Evolutionary conservation across 2,113 vertebrate genomes (phyloP), one percentile per base, ranked within the genome.

Genomic region (Notechis scutatus): DNA sequence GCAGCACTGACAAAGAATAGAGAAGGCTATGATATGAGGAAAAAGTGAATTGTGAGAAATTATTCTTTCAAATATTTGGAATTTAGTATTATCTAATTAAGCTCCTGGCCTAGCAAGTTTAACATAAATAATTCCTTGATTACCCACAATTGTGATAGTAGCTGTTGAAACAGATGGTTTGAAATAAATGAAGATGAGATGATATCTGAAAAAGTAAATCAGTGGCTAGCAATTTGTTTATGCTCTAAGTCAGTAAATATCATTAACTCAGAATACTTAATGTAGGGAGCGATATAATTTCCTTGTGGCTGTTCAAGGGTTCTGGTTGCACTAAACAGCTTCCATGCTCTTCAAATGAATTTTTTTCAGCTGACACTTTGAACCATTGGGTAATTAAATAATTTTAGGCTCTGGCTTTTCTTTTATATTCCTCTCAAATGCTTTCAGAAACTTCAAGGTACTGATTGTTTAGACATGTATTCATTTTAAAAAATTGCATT

Each of bases 21-120:
- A 92, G 74, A 55, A 54, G 23, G 91, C 87, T 89, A 81, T 81
- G 42, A 64, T 81, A 69, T 92, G 61, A 39, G 74, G 74, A 81
- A 92, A 74, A 87, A 45, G 15, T 55, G 34, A 29, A 15, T 10
- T 42, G 24, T 20, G 59, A 88, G 8, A 55, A 81, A 88, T 88
- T 45, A 92, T 45, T 69, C 50, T 87, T 29, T 23, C 9, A 52
- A 87, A 55, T 56, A 34, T 42, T 4, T 92, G 50, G 50, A 92
- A 74, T 0, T 54, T 29, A 21, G 34, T 26, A 39, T 92, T 50
- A 88, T 39, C 23, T 88, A 54, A 64, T 52, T 11, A 88, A 92
- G 50, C 5, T 47, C 26, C 23, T 89, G 14, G 5, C 87, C 47
- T 55, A 50, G n/a, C 10, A 74, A 42, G 50, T 29, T 88, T 15